phyloP scores from a whole-genome alignment of 2,888 invertebrate genomes.

The Amphimallon solstitiale region DNA sequence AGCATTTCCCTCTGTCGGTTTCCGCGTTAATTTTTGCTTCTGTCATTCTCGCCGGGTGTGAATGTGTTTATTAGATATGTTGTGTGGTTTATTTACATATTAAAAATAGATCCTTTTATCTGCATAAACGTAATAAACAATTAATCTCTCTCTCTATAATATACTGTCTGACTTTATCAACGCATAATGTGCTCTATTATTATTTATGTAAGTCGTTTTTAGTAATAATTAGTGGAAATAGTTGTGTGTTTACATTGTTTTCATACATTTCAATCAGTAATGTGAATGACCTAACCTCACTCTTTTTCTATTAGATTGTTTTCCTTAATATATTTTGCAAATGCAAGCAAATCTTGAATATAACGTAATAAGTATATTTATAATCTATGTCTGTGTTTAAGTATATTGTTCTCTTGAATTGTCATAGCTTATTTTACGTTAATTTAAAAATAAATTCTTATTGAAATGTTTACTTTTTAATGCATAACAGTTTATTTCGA shows the following conservation, averaged over 20 bases:
- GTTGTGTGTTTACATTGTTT: slow-evolving; percentile 20
- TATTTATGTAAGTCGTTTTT: slow-evolving; percentile 52
- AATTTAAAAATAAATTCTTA: not conserved
- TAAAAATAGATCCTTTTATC: slow-evolving; percentile 46
- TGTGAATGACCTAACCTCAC: slow-evolving; percentile 42
- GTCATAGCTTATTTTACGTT: slow-evolving; percentile 4
- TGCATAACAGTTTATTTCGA: not conserved
- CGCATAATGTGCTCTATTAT: slow-evolving; percentile 49
- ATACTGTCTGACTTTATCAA: slow-evolving; percentile 44
- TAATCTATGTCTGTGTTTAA: slow-evolving; percentile 21
- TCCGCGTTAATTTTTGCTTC: slow-evolving; percentile 43
- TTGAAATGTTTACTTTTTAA: not conserved
- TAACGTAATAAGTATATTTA: slow-evolving; percentile 27
- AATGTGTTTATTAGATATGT: slow-evolving; percentile 18
- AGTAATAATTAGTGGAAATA: slow-evolving; percentile 34
- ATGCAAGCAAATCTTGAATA: slow-evolving; percentile 23
- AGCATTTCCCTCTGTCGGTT: slow-evolving; percentile 47
- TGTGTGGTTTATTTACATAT: slow-evolving; percentile 45
- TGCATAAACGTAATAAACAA: slow-evolving; percentile 46
- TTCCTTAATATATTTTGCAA: slow-evolving; percentile 24
- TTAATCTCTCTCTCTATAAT: slow-evolving; percentile 42
- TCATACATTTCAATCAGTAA: slow-evolving; percentile 20
- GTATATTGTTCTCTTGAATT: slow-evolving; percentile 6
- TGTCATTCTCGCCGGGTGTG: slow-evolving; percentile 4
- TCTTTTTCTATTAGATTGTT: slow-evolving; percentile 36